These are phyloP conservation scores for Mergus octosetaceus DNA, from an alignment of 2,797 vertebrate species.

Conservation along the genomic window DNA sequence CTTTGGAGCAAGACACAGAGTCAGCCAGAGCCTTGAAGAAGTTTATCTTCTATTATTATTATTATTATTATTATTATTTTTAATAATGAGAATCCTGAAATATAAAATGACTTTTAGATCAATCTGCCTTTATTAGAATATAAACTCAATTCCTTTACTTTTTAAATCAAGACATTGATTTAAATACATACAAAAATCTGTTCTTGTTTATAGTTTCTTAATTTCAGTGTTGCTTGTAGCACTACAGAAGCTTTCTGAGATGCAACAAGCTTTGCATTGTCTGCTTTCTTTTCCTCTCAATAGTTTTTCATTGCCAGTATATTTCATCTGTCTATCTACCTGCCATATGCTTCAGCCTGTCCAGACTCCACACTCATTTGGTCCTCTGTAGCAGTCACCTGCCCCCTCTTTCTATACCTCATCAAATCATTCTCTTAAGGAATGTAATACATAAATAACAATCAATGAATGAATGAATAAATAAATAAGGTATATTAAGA, in stretches of 20 bases:
- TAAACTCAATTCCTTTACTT: not conserved
- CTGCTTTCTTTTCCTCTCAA: not conserved
- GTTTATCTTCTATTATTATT: not conserved
- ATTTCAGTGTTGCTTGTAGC: not conserved
- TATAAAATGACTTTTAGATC: not conserved
- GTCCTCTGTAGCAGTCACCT: not conserved
- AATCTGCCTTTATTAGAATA: not conserved
- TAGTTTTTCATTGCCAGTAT: too few species aligned
- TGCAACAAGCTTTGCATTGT: not conserved
- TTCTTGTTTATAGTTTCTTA: not conserved
- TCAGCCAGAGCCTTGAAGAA: not conserved
- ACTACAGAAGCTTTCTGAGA: not conserved
- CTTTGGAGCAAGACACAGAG: not conserved
- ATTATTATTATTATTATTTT: not conserved
- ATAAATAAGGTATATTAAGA: not conserved
- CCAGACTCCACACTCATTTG: not conserved
- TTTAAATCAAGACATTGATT: not conserved
- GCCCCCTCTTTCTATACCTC: not conserved
- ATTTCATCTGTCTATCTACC: not conserved
- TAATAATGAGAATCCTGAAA: not conserved
- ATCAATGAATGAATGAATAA: not conserved
- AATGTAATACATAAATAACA: not conserved
- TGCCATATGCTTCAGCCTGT: accelerated
- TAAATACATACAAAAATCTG: not conserved
- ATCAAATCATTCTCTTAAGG: not conserved